Percentiles rank a stretch among this genome's conserved stretches.
Conservation (phyloP, 2,797 vertebrate genomes). For the Microctenopoma lineatum region DNA sequence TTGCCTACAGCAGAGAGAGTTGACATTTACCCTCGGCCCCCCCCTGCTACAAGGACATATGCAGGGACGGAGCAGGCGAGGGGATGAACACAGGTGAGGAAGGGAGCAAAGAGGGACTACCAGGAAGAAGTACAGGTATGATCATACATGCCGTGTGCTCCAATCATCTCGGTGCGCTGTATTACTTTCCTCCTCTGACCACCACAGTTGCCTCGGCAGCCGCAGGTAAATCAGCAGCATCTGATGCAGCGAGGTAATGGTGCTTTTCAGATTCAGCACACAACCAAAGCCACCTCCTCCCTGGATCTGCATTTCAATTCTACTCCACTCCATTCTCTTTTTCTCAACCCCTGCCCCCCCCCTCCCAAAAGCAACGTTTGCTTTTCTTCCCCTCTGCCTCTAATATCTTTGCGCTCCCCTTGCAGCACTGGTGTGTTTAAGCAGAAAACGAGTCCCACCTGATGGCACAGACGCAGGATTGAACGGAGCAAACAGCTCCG, state of each 20-base stretch:
- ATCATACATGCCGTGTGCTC: conserved; percentile 8
- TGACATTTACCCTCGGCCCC: conserved; percentile 43
- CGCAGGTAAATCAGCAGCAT: conserved; percentile 66
- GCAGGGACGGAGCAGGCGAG: conserved; percentile 1
- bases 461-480: conserved; percentile 97
- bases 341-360: conserved; percentile 23
- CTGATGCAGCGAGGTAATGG: conserved; percentile 58
- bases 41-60: background rate
- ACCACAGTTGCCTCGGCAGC: conserved; percentile 36
- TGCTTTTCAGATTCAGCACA: conserved; percentile 71
- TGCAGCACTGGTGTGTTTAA: conserved; percentile 43
- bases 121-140: background rate
- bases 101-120: conserved; percentile 13
- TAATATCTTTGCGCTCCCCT: conserved; percentile 23
- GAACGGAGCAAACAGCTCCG: conserved; percentile 94
- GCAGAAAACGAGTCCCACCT: conserved; percentile 84
- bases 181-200: conserved; percentile 42
- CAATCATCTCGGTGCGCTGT: conserved; percentile 41
- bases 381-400: conserved; percentile 24
- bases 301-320: conserved; percentile 65
- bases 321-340: conserved; percentile 49
- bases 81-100: conserved; percentile 14
- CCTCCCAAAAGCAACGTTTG: background rate
- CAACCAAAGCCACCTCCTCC: conserved; percentile 45
- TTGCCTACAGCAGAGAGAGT: conserved; percentile 42